These are phyloP conservation scores for Misgurnus anguillicaudatus DNA, from an alignment of 2,113 vertebrate species.

Conservation along the genomic window DNA sequence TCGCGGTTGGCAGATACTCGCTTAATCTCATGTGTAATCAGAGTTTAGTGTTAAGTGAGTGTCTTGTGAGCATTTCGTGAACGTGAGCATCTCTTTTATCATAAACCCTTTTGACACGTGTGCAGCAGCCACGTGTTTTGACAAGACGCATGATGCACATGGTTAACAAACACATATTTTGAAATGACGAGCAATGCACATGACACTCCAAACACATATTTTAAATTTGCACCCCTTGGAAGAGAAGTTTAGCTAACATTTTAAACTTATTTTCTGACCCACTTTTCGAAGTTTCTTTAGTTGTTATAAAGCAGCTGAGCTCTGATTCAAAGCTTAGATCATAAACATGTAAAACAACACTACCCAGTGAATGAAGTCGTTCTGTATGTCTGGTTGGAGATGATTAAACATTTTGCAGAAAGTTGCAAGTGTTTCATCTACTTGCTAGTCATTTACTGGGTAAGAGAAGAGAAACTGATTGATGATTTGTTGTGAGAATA, in stretches of 20 bases:
- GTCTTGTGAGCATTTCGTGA: too few relatives aligned
- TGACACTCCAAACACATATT: too few relatives aligned
- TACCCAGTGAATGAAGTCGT: background rate
- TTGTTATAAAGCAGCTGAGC: background rate
- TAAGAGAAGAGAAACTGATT: constrained; percentile 33
- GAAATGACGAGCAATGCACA: too few relatives aligned
- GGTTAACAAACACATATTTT: too few relatives aligned
- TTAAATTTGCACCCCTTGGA: too few relatives aligned
- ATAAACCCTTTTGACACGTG: too few relatives aligned
- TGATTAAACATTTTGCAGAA: constrained; percentile 20
- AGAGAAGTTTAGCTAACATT: background rate
- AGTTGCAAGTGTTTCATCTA: constrained; percentile 17
- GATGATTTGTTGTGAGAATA: constrained; percentile 39
- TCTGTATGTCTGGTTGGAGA: constrained; percentile 15
- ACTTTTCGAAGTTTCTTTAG: constrained; percentile 4
- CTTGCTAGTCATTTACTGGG: constrained; percentile 27
- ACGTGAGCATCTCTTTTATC: too few relatives aligned
- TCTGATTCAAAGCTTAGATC: background rate
- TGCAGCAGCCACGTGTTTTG: too few relatives aligned
- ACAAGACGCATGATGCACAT: too few relatives aligned
- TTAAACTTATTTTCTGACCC: constrained; percentile 12
- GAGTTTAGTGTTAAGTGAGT: too few relatives aligned
- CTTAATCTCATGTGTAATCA: too few relatives aligned
- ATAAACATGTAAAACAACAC: constrained; percentile 21
- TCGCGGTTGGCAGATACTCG: too few relatives aligned